A percentile compares a stretch with the other conserved stretches of the same genome.
Conservation (phyloP, 1,140 invertebrate species). For the Diploscapter pachys region DNA sequence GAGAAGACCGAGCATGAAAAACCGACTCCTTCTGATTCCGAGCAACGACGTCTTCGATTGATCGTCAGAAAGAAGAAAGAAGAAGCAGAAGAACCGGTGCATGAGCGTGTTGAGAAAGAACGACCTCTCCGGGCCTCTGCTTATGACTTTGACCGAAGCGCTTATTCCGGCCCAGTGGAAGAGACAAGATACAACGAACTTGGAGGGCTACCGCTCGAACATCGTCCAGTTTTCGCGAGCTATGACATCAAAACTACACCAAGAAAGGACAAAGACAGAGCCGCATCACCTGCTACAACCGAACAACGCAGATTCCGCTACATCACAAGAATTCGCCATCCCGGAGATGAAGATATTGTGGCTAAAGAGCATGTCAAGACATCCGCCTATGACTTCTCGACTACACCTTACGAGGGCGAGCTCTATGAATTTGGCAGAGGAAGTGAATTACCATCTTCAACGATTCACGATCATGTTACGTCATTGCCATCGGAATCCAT, state of each 20-base stretch:
- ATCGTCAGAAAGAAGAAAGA: conserved; percentile 16
- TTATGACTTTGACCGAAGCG: conserved; percentile 55
- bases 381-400: conserved; percentile 22
- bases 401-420: conserved; percentile 18
- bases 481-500: no score
- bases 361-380: conserved; percentile 34
- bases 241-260: neutral
- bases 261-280: neutral
- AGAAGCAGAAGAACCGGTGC: neutral
- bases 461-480: conserved; percentile 1
- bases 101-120: conserved; percentile 3
- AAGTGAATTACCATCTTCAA: neutral
- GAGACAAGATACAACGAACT: conserved; percentile 4
- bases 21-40: neutral
- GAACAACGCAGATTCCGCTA: conserved; percentile 47
- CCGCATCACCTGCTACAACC: neutral
- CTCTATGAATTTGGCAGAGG: conserved; percentile 11
- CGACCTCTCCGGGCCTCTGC: neutral
- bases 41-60: neutral
- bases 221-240: neutral
- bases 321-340: conserved; percentile 39
- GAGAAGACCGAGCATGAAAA: neutral
- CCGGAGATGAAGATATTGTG: conserved; percentile 40
- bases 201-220: neutral
- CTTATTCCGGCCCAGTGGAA: neutral